Conservation (phyloP, 30 jellyfish, hydroid and myxozoan species). For the Chironex yamaguchii region DNA sequence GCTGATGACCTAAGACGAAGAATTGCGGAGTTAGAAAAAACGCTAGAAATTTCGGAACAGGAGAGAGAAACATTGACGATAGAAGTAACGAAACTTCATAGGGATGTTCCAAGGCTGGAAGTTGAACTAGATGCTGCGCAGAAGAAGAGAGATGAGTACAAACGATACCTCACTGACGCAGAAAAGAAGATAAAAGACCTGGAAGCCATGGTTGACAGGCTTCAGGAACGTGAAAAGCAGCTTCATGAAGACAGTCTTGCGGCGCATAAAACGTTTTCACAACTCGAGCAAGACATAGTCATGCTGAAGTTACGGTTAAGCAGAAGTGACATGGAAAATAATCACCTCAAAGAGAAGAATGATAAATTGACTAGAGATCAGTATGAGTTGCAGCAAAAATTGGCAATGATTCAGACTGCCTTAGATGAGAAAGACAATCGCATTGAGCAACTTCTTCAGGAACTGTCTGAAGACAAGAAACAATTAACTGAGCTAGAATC, state of each 20-base stretch:
- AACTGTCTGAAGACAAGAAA: constrained; percentile 71
- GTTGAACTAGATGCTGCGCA: constrained; percentile 83
- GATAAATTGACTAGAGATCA: constrained; percentile 59
- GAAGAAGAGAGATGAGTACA: constrained; percentile 92
- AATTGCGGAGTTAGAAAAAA: constrained; percentile 57
- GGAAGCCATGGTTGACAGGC: constrained; percentile 81
- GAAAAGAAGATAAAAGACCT: constrained; percentile 83
- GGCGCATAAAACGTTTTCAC: constrained; percentile 79
- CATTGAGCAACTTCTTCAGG: constrained; percentile 77
- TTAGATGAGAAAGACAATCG: constrained; percentile 86
- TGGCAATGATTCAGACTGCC: constrained; percentile 83
- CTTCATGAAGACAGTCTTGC: constrained; percentile 84
- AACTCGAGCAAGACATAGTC: constrained; percentile 70
- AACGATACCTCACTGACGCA: constrained; percentile 50
- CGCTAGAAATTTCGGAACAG: constrained; percentile 78
- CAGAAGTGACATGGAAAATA: constrained; percentile 83
- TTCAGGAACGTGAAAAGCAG: constrained; percentile 88
- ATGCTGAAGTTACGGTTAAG: constrained; percentile 77
- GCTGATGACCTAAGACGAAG: constrained; percentile 75
- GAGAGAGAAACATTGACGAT: constrained; percentile 80
- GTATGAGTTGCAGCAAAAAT: constrained; percentile 83
- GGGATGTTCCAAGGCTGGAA: constrained; percentile 84
- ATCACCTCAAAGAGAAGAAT: constrained; percentile 72
- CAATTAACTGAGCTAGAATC: constrained; percentile 86
- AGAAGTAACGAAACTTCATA: constrained; percentile 82